Base-by-base conservation (phyloP, 2,113 vertebrate species). In the Callipepla squamata region DNA sequence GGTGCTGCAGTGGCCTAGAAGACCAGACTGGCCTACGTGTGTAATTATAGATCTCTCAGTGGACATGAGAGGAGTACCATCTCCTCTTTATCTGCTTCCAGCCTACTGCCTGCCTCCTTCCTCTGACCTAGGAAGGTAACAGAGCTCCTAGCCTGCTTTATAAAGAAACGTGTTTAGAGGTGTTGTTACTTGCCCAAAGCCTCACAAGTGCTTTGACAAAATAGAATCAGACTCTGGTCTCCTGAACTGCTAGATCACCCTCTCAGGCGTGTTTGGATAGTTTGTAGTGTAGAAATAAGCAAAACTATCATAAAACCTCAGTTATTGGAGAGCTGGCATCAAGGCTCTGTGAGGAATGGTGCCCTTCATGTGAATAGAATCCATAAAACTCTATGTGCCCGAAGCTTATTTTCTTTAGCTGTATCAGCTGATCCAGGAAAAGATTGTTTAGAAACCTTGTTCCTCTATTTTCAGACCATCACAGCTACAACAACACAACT, bases 351-450 rank as follows among this genome's bases (percentile, higher is more conserved):
- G 34, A 90, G 48, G 36, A 55, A 68, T 86, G 30, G 13, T 0
- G 2, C 7, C n/a, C 12, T 94, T 83, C 48, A 17, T 45, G 36
- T 61, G 62, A 78, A 83, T 22, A 55, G 69, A 86, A 68, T 45
- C 87, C 65, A 75, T 69, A 75, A 83, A 80, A 85, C 42, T 58
- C 32, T 55, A 16, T 76, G 78, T 85, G 83, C 51, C 34, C 61
- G 40, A 44, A 83, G 47, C 32, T 93, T 96, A 65, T 78, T 96
- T 90, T 94, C 73, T 93, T 88, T 74, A 93, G 80, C 72, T 77
- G 2, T 55, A 74, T 70, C 90, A 80, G 57, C 73, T 86, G 85
- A 90, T 75, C 57, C 15, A 34, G 65, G 65, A 78, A 75, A 86
- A 78, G 21, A 74, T 72, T 77, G 32, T 88, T 69, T 67, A 63